These are phyloP conservation scores for Betta splendens DNA, from an alignment of 2,797 vertebrate genomes.

Conservation along the genomic window DNA sequence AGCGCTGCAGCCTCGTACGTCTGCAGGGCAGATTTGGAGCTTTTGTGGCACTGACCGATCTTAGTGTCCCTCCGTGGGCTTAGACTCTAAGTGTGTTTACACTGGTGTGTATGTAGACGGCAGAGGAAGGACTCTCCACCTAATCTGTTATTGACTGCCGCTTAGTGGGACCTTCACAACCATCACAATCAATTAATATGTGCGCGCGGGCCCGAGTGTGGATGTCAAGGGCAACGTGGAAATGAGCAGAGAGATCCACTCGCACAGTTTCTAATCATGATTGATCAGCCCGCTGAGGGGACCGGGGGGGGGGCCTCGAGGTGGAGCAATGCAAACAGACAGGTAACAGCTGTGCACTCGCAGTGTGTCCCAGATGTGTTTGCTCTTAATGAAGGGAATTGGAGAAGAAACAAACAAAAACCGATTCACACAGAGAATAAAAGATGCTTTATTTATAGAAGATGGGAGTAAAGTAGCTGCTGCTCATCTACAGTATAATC, in stretches of 20 bases:
- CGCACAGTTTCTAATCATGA: not conserved
- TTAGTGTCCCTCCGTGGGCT: too few relatives aligned
- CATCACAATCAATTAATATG: constrained; percentile 64
- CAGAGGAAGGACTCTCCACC: constrained; percentile 36
- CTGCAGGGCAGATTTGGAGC: constrained; percentile 30
- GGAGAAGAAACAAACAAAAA: too few relatives aligned
- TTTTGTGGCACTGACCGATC: too few relatives aligned
- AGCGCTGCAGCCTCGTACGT: constrained; percentile 19
- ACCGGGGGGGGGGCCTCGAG: not conserved
- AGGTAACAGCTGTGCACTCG: not conserved
- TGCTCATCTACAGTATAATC: too few relatives aligned
- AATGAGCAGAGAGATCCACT: constrained; percentile 15
- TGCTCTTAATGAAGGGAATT: too few relatives aligned
- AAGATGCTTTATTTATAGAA: too few relatives aligned
- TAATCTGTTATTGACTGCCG: constrained; percentile 58
- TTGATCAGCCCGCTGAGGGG: constrained; percentile 1
- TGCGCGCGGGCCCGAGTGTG: constrained; percentile 35
- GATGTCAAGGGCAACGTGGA: constrained; percentile 51
- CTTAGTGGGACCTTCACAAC: constrained; percentile 55
- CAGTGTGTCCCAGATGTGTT: too few relatives aligned
- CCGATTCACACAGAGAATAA: too few relatives aligned
- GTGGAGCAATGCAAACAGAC: not conserved
- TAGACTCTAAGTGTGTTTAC: not conserved
- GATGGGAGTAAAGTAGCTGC: too few relatives aligned
- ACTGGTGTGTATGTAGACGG: constrained; percentile 24